These are phyloP conservation scores for Luscinia megarhynchos DNA, from an alignment of 2,797 vertebrate genomes.

Conservation along the genomic window DNA sequence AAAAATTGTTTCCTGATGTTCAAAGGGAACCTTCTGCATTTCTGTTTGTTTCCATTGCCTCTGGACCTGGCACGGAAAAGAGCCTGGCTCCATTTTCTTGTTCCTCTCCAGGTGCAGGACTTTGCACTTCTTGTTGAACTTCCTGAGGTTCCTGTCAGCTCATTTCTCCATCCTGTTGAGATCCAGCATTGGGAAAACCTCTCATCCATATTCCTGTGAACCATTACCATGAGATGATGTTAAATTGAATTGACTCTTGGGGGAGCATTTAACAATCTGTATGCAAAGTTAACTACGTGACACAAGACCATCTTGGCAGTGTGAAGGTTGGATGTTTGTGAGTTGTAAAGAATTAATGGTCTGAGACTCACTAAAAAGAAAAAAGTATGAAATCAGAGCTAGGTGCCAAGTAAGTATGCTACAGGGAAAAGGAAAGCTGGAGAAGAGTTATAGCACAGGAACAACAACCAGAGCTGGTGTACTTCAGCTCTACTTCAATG, in stretches of 20 bases:
- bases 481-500: not conserved
- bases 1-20: not conserved
- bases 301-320: not conserved
- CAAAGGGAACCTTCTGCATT: not conserved
- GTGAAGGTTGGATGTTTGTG: not conserved
- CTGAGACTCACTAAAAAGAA: not conserved
- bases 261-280: not conserved
- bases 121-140: not conserved
- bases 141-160: not conserved
- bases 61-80: not conserved
- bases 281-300: not conserved
- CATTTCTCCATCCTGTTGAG: not conserved
- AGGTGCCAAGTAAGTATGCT: not conserved
- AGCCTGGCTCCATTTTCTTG: not conserved
- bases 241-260: not conserved
- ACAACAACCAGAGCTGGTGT: not conserved
- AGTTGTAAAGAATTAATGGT: not conserved
- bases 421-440: not conserved
- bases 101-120: not conserved
- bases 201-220: not conserved
- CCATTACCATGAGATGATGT: not conserved
- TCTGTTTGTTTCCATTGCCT: not conserved
- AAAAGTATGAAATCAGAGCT: not conserved
- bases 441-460: not conserved
- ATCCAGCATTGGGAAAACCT: not conserved